Conservation (phyloP, 2,888 invertebrate species). For the Schizotus pectinicornis region DNA sequence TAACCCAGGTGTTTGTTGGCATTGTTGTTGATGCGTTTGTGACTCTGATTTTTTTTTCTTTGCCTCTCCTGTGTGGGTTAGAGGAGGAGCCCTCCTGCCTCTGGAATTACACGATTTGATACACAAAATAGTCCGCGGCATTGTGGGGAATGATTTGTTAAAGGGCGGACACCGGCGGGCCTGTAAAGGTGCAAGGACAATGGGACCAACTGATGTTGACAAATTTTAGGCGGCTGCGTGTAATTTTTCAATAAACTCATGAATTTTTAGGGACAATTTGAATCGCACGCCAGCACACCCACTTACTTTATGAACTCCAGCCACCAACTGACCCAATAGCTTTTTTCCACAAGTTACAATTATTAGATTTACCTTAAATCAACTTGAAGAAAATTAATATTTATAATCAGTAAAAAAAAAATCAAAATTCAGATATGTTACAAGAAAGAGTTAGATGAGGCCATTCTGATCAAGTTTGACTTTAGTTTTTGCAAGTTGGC, state of each 20-base stretch:
- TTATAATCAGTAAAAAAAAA: too few species aligned
- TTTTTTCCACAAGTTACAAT: too few species aligned
- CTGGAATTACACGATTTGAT: constrained; percentile 60
- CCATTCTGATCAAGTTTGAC: too few species aligned
- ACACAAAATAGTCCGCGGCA: constrained; percentile 51
- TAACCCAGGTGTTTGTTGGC: constrained; percentile 45
- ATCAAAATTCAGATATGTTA: too few species aligned
- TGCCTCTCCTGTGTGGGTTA: constrained; percentile 39
- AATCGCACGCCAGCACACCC: too few species aligned
- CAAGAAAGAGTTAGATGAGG: too few species aligned
- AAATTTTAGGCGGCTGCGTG: constrained; percentile 51
- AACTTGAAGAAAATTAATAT: too few species aligned
- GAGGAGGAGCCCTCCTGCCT: constrained; percentile 55
- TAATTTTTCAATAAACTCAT: constrained; percentile 51
- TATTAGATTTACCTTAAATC: too few species aligned
- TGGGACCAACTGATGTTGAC: constrained; percentile 51
- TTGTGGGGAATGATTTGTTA: constrained; percentile 51
- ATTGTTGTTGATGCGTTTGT: constrained; percentile 39
- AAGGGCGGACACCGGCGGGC: constrained; percentile 45
- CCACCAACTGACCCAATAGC: too few species aligned
- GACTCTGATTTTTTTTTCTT: constrained; percentile 43
- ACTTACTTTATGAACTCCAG: too few species aligned
- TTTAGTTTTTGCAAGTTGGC: too few species aligned
- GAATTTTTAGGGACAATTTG: constrained; percentile 33
- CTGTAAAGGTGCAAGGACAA: constrained; percentile 49